Evolutionary conservation across 2,797 vertebrate species (phyloP).

Genomic region (Esox lucius): DNA sequence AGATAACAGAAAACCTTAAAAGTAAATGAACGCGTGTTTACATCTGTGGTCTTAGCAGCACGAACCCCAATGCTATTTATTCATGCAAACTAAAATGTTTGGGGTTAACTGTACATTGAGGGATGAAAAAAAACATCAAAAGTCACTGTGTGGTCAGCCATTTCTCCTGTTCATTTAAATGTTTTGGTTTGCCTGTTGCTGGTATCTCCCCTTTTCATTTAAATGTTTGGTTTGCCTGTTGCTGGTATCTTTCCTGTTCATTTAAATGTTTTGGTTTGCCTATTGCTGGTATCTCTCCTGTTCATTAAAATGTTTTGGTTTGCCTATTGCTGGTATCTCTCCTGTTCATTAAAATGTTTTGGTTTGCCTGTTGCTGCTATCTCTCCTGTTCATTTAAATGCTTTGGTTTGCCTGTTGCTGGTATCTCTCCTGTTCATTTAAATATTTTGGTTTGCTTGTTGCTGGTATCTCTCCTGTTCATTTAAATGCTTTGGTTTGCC

Average conservation of each 20-base stretch:
- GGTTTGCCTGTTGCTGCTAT: background rate
- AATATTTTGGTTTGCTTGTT: background rate
- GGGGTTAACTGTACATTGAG: background rate
- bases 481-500: background rate
- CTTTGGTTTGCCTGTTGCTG: background rate
- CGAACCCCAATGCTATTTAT: background rate
- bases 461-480: background rate
- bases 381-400: background rate
- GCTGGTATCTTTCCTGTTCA: background rate
- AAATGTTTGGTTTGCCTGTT: background rate
- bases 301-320: background rate
- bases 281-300: background rate
- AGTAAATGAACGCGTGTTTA: background rate
- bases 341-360: background rate
- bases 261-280: background rate
- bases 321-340: background rate
- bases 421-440: background rate
- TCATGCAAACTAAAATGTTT: background rate
- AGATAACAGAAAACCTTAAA: background rate
- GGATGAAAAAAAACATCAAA: background rate
- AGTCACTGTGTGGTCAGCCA: background rate
- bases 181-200: background rate
- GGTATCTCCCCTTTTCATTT: background rate
- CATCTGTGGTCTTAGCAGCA: background rate
- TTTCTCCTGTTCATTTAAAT: background rate